Conservation (phyloP, 2,797 vertebrate species). For the Toxotes lorentzi region DNA sequence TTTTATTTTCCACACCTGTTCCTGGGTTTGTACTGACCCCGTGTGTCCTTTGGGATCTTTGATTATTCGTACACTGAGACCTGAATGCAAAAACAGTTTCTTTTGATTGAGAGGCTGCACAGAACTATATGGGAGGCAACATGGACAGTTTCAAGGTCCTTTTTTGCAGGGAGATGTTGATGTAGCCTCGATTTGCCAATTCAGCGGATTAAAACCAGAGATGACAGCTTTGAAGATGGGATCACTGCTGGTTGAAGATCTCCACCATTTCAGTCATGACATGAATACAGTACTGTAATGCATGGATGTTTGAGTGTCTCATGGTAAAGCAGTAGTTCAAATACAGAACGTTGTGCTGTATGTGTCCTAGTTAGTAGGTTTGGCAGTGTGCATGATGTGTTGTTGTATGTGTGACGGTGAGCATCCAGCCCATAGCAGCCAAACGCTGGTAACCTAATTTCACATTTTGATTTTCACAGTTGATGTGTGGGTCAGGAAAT, state of each 20-base stretch:
- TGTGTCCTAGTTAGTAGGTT: conserved; percentile 60
- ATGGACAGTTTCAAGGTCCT: conserved; percentile 68
- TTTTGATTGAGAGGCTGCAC: conserved; percentile 77
- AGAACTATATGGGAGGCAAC: conserved; percentile 47
- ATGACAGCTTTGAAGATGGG: conserved; percentile 60
- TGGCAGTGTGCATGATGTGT: conserved; percentile 28
- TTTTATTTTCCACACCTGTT: conserved; percentile 78
- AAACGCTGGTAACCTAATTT: conserved; percentile 68
- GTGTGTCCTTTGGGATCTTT: conserved; percentile 74
- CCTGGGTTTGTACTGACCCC: conserved; percentile 76
- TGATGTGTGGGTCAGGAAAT: conserved; percentile 52
- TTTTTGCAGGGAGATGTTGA: conserved; percentile 62
- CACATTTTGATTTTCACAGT: conserved; percentile 60
- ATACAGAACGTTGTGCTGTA: conserved; percentile 36
- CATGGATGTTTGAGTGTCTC: conserved; percentile 34
- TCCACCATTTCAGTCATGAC: conserved; percentile 54
- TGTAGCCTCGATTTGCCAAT: conserved; percentile 46
- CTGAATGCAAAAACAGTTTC: conserved; percentile 74
- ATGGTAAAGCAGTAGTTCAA: conserved; percentile 32
- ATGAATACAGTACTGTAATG: conserved; percentile 29
- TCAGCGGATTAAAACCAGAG: conserved; percentile 60
- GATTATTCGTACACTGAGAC: conserved; percentile 75
- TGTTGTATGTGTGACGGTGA: conserved; percentile 34
- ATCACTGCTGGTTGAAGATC: conserved; percentile 62
- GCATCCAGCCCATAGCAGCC: conserved; percentile 35